Base-by-base conservation (phyloP, 2,888 invertebrate genomes). In the Ernsta delagoae region DNA sequence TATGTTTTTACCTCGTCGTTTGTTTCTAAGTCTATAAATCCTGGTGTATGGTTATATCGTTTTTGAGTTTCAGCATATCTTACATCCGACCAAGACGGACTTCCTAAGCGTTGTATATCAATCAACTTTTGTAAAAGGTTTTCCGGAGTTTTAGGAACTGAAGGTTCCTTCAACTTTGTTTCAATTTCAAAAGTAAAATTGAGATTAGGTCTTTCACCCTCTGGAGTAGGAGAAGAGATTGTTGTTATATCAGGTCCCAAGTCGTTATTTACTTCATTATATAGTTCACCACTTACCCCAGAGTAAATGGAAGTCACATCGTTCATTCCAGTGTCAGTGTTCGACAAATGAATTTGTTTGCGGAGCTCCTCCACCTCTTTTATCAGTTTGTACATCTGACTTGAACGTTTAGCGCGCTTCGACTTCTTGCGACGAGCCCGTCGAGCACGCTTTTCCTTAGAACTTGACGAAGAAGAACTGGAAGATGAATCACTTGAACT, bases 1-100 rank as follows among this genome's bases (percentile, higher is more conserved):
- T 74, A 76, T 2, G 16, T 39, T 67, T 71, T 74, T 16, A 76
- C 59, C 64, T 74, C 74, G 6, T 75, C 75, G 60, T 75, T 70
- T 48, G 12, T 57, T 48, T 65, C 65, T n/a, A 65, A 16, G 2
- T 65, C 65, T 3, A 48, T 36, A 5, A 75, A 74, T 6, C 76
- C 75, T 8, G 75, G 75, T 6, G 68, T 50, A 57, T 71, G 65
- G 34, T 65, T 71, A 56, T 71, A 71, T 31, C 53, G 43, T 48
- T 71, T 74, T 64, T 72, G 72, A 0, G 69, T 70, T 8, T 74
- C 72, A 8, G 71, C 59, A 59, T 72, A 74, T 12, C 74, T 65
- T 5, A 74, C 69, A 2, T 71, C 71, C 8, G 66, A 67, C 72
- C 70, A 74, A 16, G 62, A 53, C 7, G 11, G 63, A 24, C 31